Percentiles rank a stretch among this genome's conserved stretches.
phyloP scores from a whole-genome alignment of 2,888 invertebrate genomes.

The Agriotes lineatus region DNA sequence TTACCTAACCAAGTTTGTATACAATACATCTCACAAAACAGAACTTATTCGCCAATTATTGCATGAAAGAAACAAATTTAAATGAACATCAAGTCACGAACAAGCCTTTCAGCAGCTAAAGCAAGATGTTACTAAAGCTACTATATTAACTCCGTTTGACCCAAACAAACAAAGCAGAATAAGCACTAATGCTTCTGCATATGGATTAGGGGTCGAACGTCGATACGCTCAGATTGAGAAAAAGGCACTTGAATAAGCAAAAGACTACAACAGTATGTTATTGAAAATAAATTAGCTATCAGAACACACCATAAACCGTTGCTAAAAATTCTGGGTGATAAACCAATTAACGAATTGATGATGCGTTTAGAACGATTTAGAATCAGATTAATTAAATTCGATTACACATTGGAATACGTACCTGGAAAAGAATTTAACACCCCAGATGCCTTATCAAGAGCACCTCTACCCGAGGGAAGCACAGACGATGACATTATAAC shows the following conservation, averaged over 20 bases:
- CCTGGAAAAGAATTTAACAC: conserved; percentile 46
- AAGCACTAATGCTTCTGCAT: background rate
- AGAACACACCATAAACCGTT: conserved; percentile 62
- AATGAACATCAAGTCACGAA: conserved; percentile 42
- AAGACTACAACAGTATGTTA: conserved; percentile 56
- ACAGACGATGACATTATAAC: background rate
- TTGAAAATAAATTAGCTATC: conserved; percentile 53
- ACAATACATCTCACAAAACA: background rate
- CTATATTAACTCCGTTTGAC: background rate
- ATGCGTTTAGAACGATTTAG: conserved; percentile 59
- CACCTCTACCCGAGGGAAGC: background rate
- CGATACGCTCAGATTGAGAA: too few species aligned
- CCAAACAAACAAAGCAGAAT: background rate
- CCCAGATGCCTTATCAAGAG: conserved; percentile 32
- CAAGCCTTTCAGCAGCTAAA: too few species aligned
- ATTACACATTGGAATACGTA: too few species aligned
- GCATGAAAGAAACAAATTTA: conserved; percentile 11
- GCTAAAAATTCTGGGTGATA: conserved; percentile 55
- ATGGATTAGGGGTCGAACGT: conserved; percentile 48
- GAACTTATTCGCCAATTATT: background rate
- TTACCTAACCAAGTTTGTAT: background rate
- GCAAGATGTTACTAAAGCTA: too few species aligned
- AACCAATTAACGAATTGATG: conserved; percentile 57
- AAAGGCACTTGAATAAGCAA: conserved; percentile 56
- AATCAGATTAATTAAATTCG: too few species aligned